A percentile compares a stretch with the other conserved stretches of the same genome.
Evolutionary conservation across 2,797 vertebrate genomes (phyloP).

Genomic region (Orientallactaga sibirica): DNA sequence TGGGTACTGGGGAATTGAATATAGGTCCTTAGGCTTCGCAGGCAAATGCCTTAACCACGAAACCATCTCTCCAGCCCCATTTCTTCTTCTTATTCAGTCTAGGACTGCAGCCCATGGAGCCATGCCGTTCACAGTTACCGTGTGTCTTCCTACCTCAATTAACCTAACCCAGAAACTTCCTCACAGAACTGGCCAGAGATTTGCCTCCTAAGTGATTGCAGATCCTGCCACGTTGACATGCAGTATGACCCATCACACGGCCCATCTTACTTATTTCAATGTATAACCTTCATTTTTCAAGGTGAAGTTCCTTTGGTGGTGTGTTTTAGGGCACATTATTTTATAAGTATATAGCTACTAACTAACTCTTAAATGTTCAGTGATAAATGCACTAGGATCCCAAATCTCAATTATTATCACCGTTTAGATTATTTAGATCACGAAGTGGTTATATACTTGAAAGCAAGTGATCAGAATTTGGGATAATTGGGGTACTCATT

Average conservation of each 20-base stretch:
- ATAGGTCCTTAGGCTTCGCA: too few species aligned
- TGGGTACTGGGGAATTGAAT: too few species aligned
- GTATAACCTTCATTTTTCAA: not conserved
- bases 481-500: not conserved
- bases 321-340: not conserved
- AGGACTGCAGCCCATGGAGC: too few species aligned
- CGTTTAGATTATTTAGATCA: constrained; percentile 15
- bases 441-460: not conserved
- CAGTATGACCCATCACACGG: not conserved
- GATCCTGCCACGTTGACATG: too few species aligned
- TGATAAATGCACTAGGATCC: not conserved
- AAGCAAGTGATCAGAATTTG: constrained; percentile 13
- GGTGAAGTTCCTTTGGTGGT: not conserved
- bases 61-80: too few species aligned
- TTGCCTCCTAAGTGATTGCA: too few species aligned
- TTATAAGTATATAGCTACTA: not conserved
- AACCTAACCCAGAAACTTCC: too few species aligned
- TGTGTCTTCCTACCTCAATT: too few species aligned
- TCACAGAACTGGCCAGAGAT: too few species aligned
- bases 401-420: constrained; percentile 22
- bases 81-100: too few species aligned
- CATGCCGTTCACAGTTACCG: too few species aligned
- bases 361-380: constrained; percentile 3
- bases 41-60: too few species aligned
- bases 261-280: not conserved